Base-by-base conservation (phyloP, 1,140 invertebrate species). In the Dysdera silvatica region DNA sequence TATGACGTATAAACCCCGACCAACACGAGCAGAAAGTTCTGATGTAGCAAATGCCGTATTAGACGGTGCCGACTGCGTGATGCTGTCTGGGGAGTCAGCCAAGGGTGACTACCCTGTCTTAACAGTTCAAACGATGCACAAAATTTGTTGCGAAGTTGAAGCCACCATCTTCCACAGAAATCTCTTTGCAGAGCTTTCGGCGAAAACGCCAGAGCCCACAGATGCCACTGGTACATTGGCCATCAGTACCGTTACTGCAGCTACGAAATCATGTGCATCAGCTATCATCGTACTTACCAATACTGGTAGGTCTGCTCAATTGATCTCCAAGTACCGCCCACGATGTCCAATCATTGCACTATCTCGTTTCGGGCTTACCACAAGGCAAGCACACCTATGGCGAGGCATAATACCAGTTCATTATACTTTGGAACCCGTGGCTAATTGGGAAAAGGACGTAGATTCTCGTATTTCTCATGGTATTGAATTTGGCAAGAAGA, bases 41-140 rank as follows among this genome's bases (percentile, higher is more conserved):
- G 95, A 98, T 78, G 94, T 98, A 0, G 95, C 94, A 41, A 98
- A 98, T 77, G 95, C 95, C 3, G 86, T 98, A 68, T 78, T 97
- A 10, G 95, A 98, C 79, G 95, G 95, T 16, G 92, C 94, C 32
- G 95, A 98, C 75, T 96, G 93, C 75, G 93, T 97, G 14, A 97
- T 98, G 94, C 79, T 98, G 72, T 95, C 91, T 2, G 94, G 94
- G 8, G 95, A 98, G 77, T 97, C 95, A 0, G 95, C 95, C 41
- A 97, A 98, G 80, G 95, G 95, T 43, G 59, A 68, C 14, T 80
- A 79, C 59, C 79, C 79, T 55, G 63, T 80, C 14, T 74, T 79
- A 51, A 67, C 76, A 37, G 59, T 70, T 3, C 54, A 78, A 77
- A 94, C 89, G 45, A 97, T 98, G 94, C 90, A 91, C 48, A 90